A percentile compares a stretch with the other conserved stretches of the same genome.
Conservation (phyloP, 2,797 vertebrate genomes). For the Catharus ustulatus region DNA sequence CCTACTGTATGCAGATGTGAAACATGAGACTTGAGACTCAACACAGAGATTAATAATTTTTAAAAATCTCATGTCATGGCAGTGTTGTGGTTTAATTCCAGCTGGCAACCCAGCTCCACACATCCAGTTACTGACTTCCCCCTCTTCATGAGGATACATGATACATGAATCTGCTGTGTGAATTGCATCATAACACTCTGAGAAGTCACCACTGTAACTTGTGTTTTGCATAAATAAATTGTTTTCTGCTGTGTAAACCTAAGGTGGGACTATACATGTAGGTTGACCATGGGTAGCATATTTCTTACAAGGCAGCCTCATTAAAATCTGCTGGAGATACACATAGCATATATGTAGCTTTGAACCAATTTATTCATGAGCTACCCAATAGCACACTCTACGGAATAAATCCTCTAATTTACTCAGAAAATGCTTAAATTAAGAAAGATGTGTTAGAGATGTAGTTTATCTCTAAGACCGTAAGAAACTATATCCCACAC, state of each 20-base stretch:
- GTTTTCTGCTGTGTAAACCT: background rate
- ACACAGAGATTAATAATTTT: background rate
- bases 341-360: background rate
- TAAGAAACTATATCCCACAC: background rate
- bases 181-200: background rate
- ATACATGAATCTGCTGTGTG: background rate
- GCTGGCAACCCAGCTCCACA: background rate
- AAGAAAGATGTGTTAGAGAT: background rate
- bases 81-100: background rate
- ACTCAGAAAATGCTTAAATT: constrained; percentile 1
- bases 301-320: constrained; percentile 1
- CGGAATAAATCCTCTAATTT: constrained; percentile 25
- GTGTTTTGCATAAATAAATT: background rate
- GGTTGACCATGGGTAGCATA: background rate
- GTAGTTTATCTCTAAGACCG: background rate
- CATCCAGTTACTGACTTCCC: background rate
- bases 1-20: background rate
- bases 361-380: background rate
- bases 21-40: background rate
- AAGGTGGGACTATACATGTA: background rate
- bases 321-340: constrained; percentile 24
- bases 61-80: background rate
- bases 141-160: background rate
- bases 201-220: background rate
- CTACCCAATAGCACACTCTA: background rate